Percentiles rank a stretch among this genome's conserved stretches.
These are phyloP conservation scores for Psilanteris sp. DNA, from an alignment of 1,140 invertebrate species.

Conservation along the genomic window DNA sequence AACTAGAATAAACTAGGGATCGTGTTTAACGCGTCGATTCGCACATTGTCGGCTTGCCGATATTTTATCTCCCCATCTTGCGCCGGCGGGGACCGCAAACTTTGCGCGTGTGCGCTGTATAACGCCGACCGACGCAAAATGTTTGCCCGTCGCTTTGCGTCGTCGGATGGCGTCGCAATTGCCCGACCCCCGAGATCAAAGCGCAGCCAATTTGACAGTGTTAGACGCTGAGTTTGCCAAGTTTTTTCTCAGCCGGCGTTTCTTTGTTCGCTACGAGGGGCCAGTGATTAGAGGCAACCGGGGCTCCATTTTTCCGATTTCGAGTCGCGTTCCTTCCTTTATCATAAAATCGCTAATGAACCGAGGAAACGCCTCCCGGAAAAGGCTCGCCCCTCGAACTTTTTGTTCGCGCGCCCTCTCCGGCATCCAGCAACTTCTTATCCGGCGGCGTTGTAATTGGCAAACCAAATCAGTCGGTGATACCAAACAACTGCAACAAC, in stretches of 20 bases:
- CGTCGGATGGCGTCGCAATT: background rate
- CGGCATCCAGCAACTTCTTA: slow-evolving; percentile 25
- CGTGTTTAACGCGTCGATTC: slow-evolving; percentile 10
- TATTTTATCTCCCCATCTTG: background rate
- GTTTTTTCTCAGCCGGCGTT: slow-evolving; percentile 3
- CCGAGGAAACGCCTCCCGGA: slow-evolving; percentile 57
- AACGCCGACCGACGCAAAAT: slow-evolving; percentile 1
- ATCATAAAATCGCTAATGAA: slow-evolving; percentile 76
- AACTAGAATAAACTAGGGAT: slow-evolving; percentile 10
- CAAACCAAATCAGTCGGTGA: slow-evolving; percentile 53
- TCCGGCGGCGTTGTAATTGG: slow-evolving; percentile 39
- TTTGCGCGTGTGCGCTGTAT: background rate
- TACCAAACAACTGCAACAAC: slow-evolving; percentile 49
- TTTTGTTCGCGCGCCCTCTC: slow-evolving; percentile 28
- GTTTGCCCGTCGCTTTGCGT: background rate
- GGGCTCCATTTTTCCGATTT: slow-evolving; percentile 64
- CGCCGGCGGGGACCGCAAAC: too few relatives aligned
- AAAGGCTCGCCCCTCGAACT: slow-evolving; percentile 12
- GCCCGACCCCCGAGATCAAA: slow-evolving; percentile 10
- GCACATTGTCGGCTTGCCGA: slow-evolving; percentile 2
- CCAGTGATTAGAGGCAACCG: slow-evolving; percentile 69
- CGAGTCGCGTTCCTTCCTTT: slow-evolving; percentile 42
- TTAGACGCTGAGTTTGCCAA: slow-evolving; percentile 7
- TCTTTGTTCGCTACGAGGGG: slow-evolving; percentile 57
- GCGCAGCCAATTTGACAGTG: slow-evolving; percentile 4